Base-by-base conservation (phyloP, 2,888 invertebrate genomes). In the Trichogramma evanescens region DNA sequence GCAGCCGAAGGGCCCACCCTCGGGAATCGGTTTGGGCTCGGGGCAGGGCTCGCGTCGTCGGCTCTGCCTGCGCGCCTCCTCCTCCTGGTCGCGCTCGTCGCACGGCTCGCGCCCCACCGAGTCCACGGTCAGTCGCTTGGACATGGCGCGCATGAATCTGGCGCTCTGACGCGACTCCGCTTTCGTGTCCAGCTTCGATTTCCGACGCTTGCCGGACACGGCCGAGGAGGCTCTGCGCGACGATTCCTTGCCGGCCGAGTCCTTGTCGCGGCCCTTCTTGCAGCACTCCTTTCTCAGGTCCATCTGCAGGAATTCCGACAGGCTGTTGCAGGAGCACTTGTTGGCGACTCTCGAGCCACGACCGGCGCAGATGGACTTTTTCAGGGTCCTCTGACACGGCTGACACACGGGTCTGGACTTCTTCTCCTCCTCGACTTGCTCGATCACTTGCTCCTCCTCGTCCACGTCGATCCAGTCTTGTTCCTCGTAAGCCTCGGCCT, bases 1-100 rank as follows among this genome's bases (percentile, higher is more conserved):
- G 65, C 69, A 71, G 3, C 70, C 70, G 6, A 68, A 73, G 0
- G 73, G 68, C 40, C 65, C 68, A n/a, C 65, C 68, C 7, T 50
- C 56, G 1, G 39, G 8, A 1, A 8, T 13, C 6, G 38, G 8
- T 38, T 13, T 13, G 6, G 6, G 7, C 4, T 49, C 6, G 26
- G 5, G 49, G 26, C 38, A 5, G 1, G 8, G 8, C n/a, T 13
- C 49, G 13, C 13, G 13, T 41, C 40, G 13, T 6, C 9, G 49
- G 26, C 8, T 7, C 39, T 8, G 7, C 44, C 26, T 13, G 6
- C 26, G 49, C 26, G 38, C 26, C 49, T 13, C 13, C 13, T 7
- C n/a, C 4, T 49, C 1, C 49, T 13, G 49, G 38, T 49, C 13
- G 10, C 26, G 8, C n/a, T 13, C 49, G 49, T 10, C 49, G 13